Percentiles rank a stretch among this genome's conserved stretches.
Conservation (phyloP, 2,113 vertebrate genomes). For the Melozone crissalis region DNA sequence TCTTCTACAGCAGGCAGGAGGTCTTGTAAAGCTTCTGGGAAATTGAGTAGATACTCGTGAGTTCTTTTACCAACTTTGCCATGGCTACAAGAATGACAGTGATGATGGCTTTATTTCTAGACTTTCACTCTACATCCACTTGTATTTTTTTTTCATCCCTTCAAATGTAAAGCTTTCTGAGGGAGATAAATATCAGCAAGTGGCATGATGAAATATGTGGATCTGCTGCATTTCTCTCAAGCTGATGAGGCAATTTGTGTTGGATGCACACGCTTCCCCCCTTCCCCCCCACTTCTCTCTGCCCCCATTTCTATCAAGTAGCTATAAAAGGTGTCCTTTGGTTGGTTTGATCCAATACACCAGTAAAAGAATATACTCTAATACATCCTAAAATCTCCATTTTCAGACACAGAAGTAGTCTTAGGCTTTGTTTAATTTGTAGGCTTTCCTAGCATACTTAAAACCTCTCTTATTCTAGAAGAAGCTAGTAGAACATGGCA, state of each 20-base stretch:
- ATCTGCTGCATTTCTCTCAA: neutral
- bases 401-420: neutral
- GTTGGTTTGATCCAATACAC: neutral
- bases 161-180: neutral
- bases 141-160: neutral
- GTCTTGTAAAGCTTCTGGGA: neutral
- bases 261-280: accelerated
- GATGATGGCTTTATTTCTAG: neutral
- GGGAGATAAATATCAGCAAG: neutral
- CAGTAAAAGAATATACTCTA: neutral
- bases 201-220: neutral
- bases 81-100: neutral
- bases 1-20: neutral
- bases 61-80: neutral
- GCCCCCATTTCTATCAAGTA: neutral
- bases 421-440: neutral
- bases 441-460: neutral
- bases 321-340: neutral
- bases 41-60: neutral
- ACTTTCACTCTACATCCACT: neutral
- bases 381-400: neutral
- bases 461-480: neutral
- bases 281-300: neutral
- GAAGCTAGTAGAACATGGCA: neutral
- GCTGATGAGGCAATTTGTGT: neutral